phyloP scores from a whole-genome alignment of 2,113 vertebrate species.

The Burhinus bistriatus region DNA sequence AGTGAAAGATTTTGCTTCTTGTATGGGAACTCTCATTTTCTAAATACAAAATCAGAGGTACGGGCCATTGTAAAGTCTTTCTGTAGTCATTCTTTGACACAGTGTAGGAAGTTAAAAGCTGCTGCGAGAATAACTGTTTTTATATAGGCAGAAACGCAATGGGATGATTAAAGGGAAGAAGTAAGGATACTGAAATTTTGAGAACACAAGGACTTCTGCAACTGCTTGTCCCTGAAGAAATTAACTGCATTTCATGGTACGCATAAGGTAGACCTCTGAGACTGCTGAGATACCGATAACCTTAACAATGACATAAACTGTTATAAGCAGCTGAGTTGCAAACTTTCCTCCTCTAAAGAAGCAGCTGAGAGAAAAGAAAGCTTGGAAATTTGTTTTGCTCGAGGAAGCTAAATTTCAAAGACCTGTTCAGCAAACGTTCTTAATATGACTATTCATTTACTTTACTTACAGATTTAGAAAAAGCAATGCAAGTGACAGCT shows the following conservation, averaged over 20 bases:
- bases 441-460: neutral
- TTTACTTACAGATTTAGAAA: constrained; percentile 95
- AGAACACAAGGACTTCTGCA: neutral
- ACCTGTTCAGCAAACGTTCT: neutral
- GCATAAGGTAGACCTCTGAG: neutral
- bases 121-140: neutral
- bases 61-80: neutral
- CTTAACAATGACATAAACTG: neutral
- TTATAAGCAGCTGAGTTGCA: neutral
- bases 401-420: neutral
- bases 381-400: neutral
- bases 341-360: neutral
- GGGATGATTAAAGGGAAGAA: neutral
- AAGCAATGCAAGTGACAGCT: constrained; percentile 92
- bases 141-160: neutral
- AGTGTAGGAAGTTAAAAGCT: neutral
- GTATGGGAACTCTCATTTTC: neutral
- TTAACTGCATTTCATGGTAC: neutral
- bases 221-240: neutral
- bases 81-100: neutral
- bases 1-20: neutral
- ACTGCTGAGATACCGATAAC: neutral
- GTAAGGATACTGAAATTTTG: neutral
- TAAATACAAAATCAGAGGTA: neutral
- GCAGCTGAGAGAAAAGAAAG: neutral